Conservation (phyloP, 2,113 vertebrate species). For the Neodon shergylaensis region DNA sequence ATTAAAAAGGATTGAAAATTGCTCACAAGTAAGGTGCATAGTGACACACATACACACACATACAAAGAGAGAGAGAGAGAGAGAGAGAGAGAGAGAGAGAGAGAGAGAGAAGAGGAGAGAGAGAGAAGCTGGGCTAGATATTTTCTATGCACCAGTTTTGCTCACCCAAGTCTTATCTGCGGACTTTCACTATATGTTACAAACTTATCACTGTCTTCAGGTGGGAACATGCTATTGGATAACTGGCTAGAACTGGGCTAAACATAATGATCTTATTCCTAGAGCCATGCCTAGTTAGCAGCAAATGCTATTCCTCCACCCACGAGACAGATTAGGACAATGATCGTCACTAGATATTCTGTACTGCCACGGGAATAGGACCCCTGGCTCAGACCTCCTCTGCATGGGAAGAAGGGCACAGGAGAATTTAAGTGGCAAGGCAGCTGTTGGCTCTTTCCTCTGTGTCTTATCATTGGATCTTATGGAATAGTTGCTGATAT, state of each 20-base stretch:
- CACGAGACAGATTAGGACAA: background rate
- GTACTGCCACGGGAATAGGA: background rate
- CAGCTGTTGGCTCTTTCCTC: background rate
- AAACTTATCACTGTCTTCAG: background rate
- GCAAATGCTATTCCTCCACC: background rate
- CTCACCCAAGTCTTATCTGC: conserved; percentile 19
- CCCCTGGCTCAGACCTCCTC: background rate
- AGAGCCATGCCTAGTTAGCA: conserved; percentile 6
- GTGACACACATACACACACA: too few species aligned
- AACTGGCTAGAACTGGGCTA: background rate
- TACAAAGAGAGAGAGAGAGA: too few species aligned
- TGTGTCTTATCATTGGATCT: background rate
- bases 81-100: background rate
- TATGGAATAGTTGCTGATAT: background rate
- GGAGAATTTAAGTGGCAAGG: conserved; percentile 41
- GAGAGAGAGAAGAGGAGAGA: background rate
- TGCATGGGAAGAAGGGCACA: background rate
- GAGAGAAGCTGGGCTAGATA: background rate
- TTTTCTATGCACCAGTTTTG: conserved; percentile 10
- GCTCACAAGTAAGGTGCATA: background rate
- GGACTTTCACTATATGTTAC: background rate
- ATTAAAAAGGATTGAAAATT: background rate
- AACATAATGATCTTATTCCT: background rate
- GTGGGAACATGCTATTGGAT: background rate
- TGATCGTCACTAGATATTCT: background rate